Conservation (phyloP, 2,113 vertebrate genomes). For the Ia io region DNA sequence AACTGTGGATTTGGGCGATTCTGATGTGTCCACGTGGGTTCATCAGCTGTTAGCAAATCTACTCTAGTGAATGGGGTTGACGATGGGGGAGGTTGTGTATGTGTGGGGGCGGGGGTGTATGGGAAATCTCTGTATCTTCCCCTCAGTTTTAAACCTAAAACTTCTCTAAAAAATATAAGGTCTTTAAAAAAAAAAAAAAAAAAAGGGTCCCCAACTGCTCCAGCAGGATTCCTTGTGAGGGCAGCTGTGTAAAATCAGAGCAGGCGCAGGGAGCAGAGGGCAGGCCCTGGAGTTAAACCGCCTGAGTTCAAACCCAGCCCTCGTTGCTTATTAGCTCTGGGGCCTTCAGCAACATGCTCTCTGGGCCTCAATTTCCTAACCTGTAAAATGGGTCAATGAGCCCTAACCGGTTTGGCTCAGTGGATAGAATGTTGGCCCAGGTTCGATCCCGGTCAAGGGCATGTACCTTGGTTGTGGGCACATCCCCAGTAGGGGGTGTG, state of each 20-base stretch:
- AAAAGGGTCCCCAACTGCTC: not conserved
- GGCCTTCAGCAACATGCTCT: not conserved
- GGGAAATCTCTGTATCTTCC: not conserved
- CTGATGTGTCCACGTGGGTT: fast-evolving
- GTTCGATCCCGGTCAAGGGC: too few relatives aligned
- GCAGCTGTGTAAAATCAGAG: not conserved
- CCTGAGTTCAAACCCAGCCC: not conserved
- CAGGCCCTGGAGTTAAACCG: not conserved
- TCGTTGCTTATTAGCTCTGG: not conserved
- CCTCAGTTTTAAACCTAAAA: not conserved
- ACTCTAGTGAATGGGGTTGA: not conserved
- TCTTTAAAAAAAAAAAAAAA: not conserved
- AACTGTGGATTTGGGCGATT: not conserved
- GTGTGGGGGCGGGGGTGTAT: not conserved
- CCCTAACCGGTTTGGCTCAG: too few relatives aligned
- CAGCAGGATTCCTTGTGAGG: too few relatives aligned
- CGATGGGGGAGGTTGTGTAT: not conserved
- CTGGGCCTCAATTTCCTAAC: not conserved
- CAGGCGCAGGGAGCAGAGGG: not conserved
- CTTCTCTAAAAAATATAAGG: not conserved
- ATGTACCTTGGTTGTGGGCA: too few relatives aligned
- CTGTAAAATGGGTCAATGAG: not conserved
- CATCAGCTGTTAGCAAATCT: fast-evolving
- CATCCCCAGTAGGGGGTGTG: too few relatives aligned
- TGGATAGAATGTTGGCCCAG: too few relatives aligned